Conservation (phyloP, 2,888 invertebrate species). For the Bombyx huttoni region DNA sequence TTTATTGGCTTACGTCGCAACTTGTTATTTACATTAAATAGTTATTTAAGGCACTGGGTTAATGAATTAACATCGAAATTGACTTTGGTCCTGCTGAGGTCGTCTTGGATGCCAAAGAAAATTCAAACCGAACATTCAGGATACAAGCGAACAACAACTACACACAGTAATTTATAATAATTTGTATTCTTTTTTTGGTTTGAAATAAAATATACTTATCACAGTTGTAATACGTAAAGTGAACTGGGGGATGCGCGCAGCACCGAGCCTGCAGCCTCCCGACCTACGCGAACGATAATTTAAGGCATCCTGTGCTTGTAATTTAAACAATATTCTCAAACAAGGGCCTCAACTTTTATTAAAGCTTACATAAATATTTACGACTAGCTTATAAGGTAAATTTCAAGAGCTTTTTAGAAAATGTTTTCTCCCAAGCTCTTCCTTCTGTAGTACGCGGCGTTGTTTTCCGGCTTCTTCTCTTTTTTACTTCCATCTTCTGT, state of each 20-base stretch:
- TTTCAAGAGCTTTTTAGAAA: slow-evolving; percentile 3
- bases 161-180: too few relatives aligned
- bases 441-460: slow-evolving; percentile 4
- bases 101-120: too few relatives aligned
- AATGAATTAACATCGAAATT: not conserved
- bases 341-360: not conserved
- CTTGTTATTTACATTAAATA: not conserved
- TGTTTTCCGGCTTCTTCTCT: slow-evolving; percentile 5
- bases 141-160: too few relatives aligned
- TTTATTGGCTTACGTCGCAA: not conserved
- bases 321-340: not conserved
- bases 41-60: not conserved
- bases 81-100: not conserved
- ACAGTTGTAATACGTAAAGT: too few relatives aligned
- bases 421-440: slow-evolving; percentile 10
- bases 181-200: too few relatives aligned
- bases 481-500: slow-evolving; percentile 12
- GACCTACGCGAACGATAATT: too few relatives aligned
- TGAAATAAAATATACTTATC: too few relatives aligned
- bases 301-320: too few relatives aligned
- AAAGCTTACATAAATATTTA: not conserved
- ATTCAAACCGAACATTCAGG: too few relatives aligned
- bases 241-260: too few relatives aligned
- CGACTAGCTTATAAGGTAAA: slow-evolving; percentile 7
- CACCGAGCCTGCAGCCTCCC: too few relatives aligned